Conservation (phyloP, 1,140 invertebrate genomes). For the Ditylenchus dipsaci region DNA sequence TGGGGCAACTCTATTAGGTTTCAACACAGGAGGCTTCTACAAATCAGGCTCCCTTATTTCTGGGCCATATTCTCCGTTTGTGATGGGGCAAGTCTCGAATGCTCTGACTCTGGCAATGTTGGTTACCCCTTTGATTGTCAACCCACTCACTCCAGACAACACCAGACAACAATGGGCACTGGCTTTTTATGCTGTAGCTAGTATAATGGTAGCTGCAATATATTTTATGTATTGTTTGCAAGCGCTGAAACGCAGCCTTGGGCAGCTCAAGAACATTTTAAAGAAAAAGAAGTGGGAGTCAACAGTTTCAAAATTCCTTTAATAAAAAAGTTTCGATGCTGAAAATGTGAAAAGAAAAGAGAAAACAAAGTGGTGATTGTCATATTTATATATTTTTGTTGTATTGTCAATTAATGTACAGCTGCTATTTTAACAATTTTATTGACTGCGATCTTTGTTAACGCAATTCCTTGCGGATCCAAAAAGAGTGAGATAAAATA, state of each 20-base stretch:
- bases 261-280: slow-evolving; percentile 16
- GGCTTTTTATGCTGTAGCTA: slow-evolving; percentile 19
- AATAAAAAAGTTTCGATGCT: no score
- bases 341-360: no score
- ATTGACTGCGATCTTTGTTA: no score
- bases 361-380: no score
- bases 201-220: slow-evolving; percentile 28
- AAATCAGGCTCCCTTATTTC: slow-evolving; percentile 33
- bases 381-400: no score
- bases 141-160: slow-evolving; percentile 26
- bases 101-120: slow-evolving; percentile 30
- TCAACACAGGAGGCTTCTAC: slow-evolving; percentile 37
- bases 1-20: slow-evolving; percentile 13
- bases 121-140: slow-evolving; percentile 30
- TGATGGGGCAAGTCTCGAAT: slow-evolving; percentile 35
- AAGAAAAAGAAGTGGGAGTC: not conserved
- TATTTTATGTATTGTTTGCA: slow-evolving; percentile 33
- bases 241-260: slow-evolving; percentile 23
- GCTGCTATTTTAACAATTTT: no score
- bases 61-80: slow-evolving; percentile 30
- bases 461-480: no score
- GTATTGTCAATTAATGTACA: no score
- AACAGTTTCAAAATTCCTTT: no score
- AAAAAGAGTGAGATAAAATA: no score
- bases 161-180: slow-evolving; percentile 30